A percentile compares a stretch with the other conserved stretches of the same genome.
Evolutionary conservation across 2,113 vertebrate genomes (phyloP).

Genomic region (Carassius carassius): DNA sequence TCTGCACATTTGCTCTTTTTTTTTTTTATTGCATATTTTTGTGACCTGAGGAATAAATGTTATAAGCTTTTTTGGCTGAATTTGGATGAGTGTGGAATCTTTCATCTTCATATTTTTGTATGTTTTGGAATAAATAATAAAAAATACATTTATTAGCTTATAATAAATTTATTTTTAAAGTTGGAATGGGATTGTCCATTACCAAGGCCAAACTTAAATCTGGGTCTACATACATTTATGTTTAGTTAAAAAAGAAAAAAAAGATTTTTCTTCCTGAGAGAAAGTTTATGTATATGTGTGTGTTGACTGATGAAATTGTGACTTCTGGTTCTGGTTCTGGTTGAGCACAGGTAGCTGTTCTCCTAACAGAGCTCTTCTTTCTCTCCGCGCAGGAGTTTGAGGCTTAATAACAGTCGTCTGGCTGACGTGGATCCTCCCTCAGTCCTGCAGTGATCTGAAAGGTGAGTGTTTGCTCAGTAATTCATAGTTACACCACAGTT

Average conservation of each 20-base stretch:
- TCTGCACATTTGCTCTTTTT: too few relatives aligned
- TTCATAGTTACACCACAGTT: neutral
- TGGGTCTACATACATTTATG: neutral
- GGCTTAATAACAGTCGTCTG: neutral
- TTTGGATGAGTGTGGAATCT: too few relatives aligned
- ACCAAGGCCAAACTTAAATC: neutral
- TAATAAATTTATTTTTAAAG: too few relatives aligned
- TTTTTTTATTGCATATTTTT: too few relatives aligned
- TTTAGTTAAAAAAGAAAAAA: too few relatives aligned
- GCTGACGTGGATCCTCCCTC: neutral
- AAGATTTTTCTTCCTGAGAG: neutral
- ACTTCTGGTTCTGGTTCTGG: neutral
- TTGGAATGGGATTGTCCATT: neutral
- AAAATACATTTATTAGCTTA: too few relatives aligned
- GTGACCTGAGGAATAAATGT: too few relatives aligned
- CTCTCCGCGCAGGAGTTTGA: slow-evolving; percentile 14
- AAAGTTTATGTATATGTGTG: neutral
- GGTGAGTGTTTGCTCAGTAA: slow-evolving; percentile 37
- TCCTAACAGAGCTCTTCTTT: neutral
- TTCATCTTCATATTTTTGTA: too few relatives aligned
- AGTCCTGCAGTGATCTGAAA: slow-evolving; percentile 6
- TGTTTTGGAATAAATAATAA: too few relatives aligned
- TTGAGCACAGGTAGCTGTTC: neutral
- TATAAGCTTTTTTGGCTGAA: too few relatives aligned
- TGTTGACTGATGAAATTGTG: neutral